phyloP scores from a whole-genome alignment of 2,113 vertebrate species.

The Oxygymnocypris stewartii region DNA sequence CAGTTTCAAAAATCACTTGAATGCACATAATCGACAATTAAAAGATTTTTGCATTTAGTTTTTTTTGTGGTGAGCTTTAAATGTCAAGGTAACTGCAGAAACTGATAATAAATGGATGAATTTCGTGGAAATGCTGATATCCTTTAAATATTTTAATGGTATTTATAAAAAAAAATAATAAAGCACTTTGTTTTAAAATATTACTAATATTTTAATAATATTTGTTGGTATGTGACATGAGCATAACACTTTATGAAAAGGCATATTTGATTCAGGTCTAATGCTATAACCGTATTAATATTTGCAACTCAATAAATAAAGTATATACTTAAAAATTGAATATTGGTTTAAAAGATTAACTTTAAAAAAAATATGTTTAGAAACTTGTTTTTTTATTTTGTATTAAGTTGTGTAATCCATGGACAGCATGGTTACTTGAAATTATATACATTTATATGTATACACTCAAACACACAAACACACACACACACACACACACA shows the following conservation, averaged over 20 bases:
- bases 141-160: not conserved
- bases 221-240: not conserved
- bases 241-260: not conserved
- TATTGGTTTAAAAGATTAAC: no score
- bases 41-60: not conserved
- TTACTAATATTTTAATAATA: not conserved
- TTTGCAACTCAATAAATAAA: not conserved
- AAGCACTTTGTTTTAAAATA: not conserved
- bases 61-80: not conserved
- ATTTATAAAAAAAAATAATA: not conserved
- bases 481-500: no score
- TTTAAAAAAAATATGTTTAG: not conserved
- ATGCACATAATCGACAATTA: not conserved
- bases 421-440: no score
- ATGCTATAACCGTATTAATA: not conserved
- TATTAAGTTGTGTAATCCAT: no score
- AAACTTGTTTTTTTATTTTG: no score
- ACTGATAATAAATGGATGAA: not conserved
- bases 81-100: not conserved
- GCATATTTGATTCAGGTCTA: not conserved
- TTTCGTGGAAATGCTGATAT: not conserved
- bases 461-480: no score
- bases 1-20: not conserved
- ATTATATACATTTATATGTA: no score
- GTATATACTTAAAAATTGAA: no score